A percentile compares a stretch with the other conserved stretches of the same genome.
Evolutionary conservation across 92 coral and sea anemone genomes (phyloP).

Genomic region (Anthopleura xanthogrammica): DNA sequence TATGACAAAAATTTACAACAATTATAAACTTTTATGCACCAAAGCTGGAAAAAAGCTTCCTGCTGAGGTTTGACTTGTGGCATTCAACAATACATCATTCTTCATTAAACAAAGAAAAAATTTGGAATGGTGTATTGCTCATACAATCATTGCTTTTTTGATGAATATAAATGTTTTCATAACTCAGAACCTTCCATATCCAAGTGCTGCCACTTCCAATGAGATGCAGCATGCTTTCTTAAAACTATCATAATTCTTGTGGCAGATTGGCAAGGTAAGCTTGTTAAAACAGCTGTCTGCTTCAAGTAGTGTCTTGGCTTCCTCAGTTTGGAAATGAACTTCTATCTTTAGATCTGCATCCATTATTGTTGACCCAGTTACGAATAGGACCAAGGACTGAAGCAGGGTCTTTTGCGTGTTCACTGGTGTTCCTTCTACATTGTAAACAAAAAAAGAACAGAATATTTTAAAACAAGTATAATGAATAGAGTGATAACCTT

Average conservation of each 20-base stretch:
- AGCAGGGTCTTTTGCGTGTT: slow-evolving; percentile 2
- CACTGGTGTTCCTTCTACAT: slow-evolving; percentile 1
- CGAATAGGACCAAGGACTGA: slow-evolving; percentile 1
- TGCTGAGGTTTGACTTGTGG: not conserved
- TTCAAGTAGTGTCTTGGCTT: slow-evolving; percentile 8
- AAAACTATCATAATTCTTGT: slow-evolving; percentile 3
- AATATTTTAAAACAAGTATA: not conserved
- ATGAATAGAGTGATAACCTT: slow-evolving; percentile 8
- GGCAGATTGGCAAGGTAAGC: slow-evolving; percentile 16
- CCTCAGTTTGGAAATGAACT: slow-evolving; percentile 11
- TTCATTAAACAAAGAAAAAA: not conserved
- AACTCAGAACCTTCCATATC: slow-evolving; percentile 15
- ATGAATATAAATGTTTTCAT: not conserved
- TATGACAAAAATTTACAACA: not conserved
- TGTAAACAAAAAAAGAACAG: not conserved
- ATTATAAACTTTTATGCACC: not conserved
- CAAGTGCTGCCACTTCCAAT: slow-evolving; percentile 13
- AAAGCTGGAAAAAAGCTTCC: not conserved
- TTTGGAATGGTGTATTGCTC: not conserved
- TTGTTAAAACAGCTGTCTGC: slow-evolving; percentile 20
- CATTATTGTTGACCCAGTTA: slow-evolving; percentile 4
- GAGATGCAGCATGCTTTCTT: slow-evolving; percentile 13
- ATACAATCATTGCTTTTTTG: not conserved
- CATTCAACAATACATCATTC: not conserved
- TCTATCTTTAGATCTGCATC: slow-evolving; percentile 17